Evolutionary conservation across 1,140 invertebrate genomes (phyloP), one percentile per base, ranked within the genome.

Genomic region (Hyposmocoma kahamanoa): DNA sequence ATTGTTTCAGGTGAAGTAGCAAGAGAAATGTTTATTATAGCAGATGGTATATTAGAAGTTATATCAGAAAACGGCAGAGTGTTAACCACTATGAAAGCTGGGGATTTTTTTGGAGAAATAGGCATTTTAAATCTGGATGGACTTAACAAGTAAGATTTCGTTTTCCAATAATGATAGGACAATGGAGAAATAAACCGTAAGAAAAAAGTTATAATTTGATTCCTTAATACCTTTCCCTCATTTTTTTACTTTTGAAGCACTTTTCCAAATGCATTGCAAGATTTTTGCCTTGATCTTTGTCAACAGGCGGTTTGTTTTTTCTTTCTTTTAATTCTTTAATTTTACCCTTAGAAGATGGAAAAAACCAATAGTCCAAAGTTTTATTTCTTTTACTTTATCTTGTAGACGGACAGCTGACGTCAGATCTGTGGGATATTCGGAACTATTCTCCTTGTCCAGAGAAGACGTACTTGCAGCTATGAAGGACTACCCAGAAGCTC

Each of bases 71-170:
- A 92, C 22, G 96, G 96, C 1, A 90, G 94, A 70, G 95, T 99
- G 0, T 84, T 98, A 8, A 98, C 97, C 0, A 96, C 96, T 38
- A 98, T 99, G 96, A 95, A 97, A 72, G 95, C 97, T 10, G 97
- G 97, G 0, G 97, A 98, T 83, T 99, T 98, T 86, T 99, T 99
- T 70, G 97, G 97, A 4, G 97, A 99, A 87, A 99, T 99, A 63
- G 97, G 97, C 24, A 98, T 99, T 59, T 89, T 99, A 0, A 98
- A 98, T 80, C 87, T 99, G 22, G 96, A 98, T 76, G 97, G 96
- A 9, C 89, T 98, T 3, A 98, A 98, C 84, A 98, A 97, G 96
- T 98, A 89, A 90, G 90, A 59, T n/a, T n/a, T n/a, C n/a, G n/a
- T n/a, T n/a, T n/a, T n/a, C n/a, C n/a, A n/a, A n/a, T n/a, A n/a